Evolutionary conservation across 2,888 invertebrate genomes (phyloP), one percentile per base, ranked within the genome.

Genomic region (Stenolophus ochropezus): DNA sequence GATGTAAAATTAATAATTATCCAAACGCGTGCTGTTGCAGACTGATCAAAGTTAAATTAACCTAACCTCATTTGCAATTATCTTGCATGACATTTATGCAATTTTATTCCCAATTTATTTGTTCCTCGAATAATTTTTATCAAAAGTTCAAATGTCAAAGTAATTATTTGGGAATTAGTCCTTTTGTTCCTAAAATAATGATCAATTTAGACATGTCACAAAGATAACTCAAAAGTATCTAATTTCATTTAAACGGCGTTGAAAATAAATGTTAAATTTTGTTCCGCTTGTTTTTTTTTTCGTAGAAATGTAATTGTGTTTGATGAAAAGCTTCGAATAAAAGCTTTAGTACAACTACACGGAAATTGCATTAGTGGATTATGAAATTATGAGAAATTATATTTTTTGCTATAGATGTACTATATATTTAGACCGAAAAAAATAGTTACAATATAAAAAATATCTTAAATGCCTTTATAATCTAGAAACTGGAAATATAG

Each of bases 11-110:
- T 61, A 14, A 61, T 61, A 61, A 61, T 61, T 61, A 61, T 25
- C 23, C 25, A n/a, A 4, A 14, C 23, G 3, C 3, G 18, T 0
- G n/a, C 11, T 5, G 25, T 4, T n/a, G 1, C 23, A 58, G 11
- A 21, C 4, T 25, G 14, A 25, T 25, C 25, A 61, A 61, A 61
- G 61, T 25, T n/a, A 21, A 27, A 21, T 14, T 1, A 61, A 25
- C 61, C 23, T 61, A 61, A 61, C 56, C 11, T 56, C 56, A 56
- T 23, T 61, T 61, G 14, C 61, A 61, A 61, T 61, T 61, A 61
- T 58, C 25, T 23, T 14, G 14, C 21, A 61, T 61, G 61, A 61
- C 14, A 23, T 27, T 21, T 23, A 58, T 25, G 58, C 58, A 23
- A 58, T 23, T 58, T 58, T 53, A 18, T 53, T 4, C 18, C 18